Evolutionary conservation across 2,888 invertebrate genomes (phyloP), one percentile per base, ranked within the genome.

Genomic region (Morinoia aosen): DNA sequence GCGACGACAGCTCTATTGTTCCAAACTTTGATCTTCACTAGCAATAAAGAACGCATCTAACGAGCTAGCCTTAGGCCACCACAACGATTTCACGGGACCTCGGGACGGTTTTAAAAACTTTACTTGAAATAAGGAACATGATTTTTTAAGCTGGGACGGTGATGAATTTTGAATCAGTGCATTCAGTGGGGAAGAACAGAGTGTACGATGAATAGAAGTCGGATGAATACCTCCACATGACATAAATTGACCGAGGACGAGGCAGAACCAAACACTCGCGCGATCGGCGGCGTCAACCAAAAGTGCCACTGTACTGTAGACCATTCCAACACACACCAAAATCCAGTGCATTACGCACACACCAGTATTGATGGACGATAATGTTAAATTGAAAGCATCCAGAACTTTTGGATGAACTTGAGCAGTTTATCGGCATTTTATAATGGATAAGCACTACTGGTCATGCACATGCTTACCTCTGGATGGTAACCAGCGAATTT

Each of bases 21-120:
- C 90, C 90, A 90, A 90, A 90, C 90, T 40, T 90, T 90, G 90
- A 90, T 90, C 40, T 90, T 90, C 90, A 90, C 90, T 90, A 16
- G 40, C 90, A 90, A 48, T 90, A 90, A 40, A 90, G 39, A 40
- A 90, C 90, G 90, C 90, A 90, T 90, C 40, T 90, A 90, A 90
- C 90, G 90, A 90, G 40, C 39, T 90, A 14, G 40, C 40, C 90
- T 90, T 48, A 90, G 90, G 90, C 90, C 90, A 90, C 90, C 90
- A 40, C 90, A 90, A 40, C 40, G 16, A 90, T 90, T 90, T 33
- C 90, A 19, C 25, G n/a, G 48, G 48, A 90, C 39, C 90, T 14
- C 3, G 48, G 25, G 90, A 40, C 90, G 90, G 10, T 40, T 40
- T 90, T 90, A 40, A 8, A 14, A 90, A 40, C 16, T 40, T 90